A percentile compares a stretch with the other conserved stretches of the same genome.
Conservation (phyloP, 2,797 vertebrate genomes). For the Thunnus albacares region DNA sequence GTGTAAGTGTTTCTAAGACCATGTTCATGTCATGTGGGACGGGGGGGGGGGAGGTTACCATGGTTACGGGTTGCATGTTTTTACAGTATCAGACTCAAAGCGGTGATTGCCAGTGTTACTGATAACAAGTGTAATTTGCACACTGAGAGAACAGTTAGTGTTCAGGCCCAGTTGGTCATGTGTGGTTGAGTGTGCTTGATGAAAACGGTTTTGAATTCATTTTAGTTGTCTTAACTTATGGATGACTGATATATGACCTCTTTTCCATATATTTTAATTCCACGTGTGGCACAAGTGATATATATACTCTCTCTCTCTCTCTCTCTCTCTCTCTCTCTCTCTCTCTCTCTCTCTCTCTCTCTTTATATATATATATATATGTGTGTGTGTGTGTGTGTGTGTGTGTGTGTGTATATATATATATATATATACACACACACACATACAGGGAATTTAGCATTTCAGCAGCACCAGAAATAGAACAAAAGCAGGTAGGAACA, state of each 20-base stretch:
- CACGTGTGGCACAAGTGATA: no score
- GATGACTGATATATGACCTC: neutral
- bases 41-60: conserved; percentile 37
- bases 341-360: no score
- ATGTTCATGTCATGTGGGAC: conserved; percentile 12
- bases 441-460: no score
- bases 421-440: no score
- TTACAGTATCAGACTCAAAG: conserved; percentile 32
- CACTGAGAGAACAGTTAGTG: neutral
- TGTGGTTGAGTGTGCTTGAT: neutral
- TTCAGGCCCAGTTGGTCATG: neutral
- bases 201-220: neutral
- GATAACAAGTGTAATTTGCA: conserved; percentile 31
- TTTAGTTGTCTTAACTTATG: neutral
- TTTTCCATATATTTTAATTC: no score
- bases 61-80: conserved; percentile 54
- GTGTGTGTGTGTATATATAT: no score
- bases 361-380: no score
- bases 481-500: neutral
- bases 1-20: conserved; percentile 14
- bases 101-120: conserved; percentile 11
- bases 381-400: no score
- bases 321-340: no score
- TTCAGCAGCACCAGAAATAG: neutral
- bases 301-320: no score